A percentile compares a stretch with the other conserved stretches of the same genome.
These are phyloP conservation scores for Pristionchus arcanus DNA, from an alignment of 2,888 invertebrate species.

Conservation along the genomic window DNA sequence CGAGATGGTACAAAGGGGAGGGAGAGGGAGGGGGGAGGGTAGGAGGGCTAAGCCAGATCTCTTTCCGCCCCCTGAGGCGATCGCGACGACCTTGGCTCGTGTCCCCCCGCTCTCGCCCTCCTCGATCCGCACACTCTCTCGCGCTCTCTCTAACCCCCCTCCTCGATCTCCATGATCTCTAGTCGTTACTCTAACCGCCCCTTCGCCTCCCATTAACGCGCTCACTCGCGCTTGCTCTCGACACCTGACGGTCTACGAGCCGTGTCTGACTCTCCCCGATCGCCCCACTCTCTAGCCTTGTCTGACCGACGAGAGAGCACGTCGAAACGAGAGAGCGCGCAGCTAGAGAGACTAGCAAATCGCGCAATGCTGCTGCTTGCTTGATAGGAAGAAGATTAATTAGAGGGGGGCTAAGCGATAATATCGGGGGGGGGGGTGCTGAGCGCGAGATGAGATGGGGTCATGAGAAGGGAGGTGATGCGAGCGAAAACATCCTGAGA, in stretches of 20 bases:
- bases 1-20: conserved; percentile 20
- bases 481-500: background rate
- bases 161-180: background rate
- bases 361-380: background rate
- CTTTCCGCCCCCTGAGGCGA: conserved; percentile 32
- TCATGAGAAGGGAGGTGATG: background rate
- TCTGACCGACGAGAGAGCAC: background rate
- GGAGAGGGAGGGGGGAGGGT: background rate
- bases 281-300: background rate
- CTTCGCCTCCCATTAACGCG: background rate
- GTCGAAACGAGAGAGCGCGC: background rate
- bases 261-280: background rate
- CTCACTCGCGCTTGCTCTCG: background rate
- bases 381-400: conserved; percentile 6
- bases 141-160: background rate
- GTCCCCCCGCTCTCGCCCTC: background rate
- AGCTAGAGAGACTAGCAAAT: background rate
- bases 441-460: background rate
- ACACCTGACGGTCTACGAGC: background rate
- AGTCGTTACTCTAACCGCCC: background rate
- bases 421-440: background rate
- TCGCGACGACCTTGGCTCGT: conserved; percentile 7
- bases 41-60: conserved; percentile 37
- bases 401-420: background rate
- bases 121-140: background rate